A percentile compares a stretch with the other conserved stretches of the same genome.
These are phyloP conservation scores for Mus caroli DNA, from an alignment of 2,797 vertebrate species.

Conservation along the genomic window DNA sequence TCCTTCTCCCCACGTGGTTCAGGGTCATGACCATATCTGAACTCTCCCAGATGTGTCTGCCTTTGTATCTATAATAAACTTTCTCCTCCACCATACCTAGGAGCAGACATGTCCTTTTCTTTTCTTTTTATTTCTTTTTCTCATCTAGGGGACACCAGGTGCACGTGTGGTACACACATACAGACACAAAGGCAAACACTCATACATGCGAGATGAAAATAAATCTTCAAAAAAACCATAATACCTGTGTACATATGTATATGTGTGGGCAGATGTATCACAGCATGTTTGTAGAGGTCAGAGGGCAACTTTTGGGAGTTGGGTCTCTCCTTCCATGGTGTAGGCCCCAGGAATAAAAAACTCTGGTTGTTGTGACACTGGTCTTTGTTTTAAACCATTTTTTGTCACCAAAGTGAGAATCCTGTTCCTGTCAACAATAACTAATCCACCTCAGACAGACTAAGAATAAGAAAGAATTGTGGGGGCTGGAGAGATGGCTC, in stretches of 20 bases:
- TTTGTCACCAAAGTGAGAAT: not conserved
- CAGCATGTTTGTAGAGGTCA: not conserved
- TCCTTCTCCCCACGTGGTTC: not conserved
- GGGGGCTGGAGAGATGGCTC: too few relatives aligned
- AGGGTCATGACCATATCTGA: not conserved
- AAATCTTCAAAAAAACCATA: not conserved
- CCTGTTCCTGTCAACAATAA: not conserved
- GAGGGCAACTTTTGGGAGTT: not conserved
- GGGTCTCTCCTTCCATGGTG: not conserved
- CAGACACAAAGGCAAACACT: not conserved
- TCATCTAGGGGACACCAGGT: not conserved
- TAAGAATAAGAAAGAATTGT: not conserved
- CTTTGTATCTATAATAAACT: not conserved
- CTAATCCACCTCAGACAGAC: not conserved
- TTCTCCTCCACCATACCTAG: not conserved
- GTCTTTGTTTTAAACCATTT: not conserved
- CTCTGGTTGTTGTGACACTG: not conserved
- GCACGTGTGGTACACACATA: too few relatives aligned
- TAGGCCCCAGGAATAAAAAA: not conserved
- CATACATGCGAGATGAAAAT: not conserved
- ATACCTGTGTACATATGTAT: not conserved
- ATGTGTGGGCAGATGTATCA: not conserved
- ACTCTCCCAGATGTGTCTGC: not conserved
- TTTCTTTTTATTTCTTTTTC: not conserved
- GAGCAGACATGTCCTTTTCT: not conserved